phyloP scores from a whole-genome alignment of 2,888 invertebrate genomes.

The Fabriciana adippe region DNA sequence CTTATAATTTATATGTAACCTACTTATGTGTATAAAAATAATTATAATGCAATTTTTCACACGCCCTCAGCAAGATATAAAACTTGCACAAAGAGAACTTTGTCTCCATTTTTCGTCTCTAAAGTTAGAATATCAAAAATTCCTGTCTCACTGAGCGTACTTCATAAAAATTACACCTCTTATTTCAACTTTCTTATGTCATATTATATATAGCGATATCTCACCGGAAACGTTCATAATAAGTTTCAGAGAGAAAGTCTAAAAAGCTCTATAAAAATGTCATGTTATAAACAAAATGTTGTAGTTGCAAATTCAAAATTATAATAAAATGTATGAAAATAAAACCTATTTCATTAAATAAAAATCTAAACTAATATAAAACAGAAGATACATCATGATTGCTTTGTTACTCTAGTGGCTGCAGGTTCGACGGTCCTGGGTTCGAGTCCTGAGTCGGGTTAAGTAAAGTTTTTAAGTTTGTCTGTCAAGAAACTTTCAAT shows the following conservation, averaged over 20 bases:
- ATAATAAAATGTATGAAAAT: no score
- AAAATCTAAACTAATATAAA: no score
- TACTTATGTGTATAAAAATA: not conserved
- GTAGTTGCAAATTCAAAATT: no score
- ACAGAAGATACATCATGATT: no score
- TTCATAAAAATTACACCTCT: slow-evolving; percentile 13
- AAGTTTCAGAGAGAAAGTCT: not conserved
- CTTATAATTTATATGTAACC: not conserved
- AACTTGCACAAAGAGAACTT: slow-evolving; percentile 13
- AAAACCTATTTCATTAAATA: no score
- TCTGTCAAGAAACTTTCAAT: no score
- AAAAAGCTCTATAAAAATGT: no score
- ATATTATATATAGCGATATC: slow-evolving; percentile 6
- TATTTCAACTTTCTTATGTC: slow-evolving; percentile 11
- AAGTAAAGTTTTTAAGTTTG: no score
- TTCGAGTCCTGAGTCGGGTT: no score
- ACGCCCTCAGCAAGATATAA: not conserved
- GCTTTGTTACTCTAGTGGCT: no score
- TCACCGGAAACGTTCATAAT: slow-evolving; percentile 8
- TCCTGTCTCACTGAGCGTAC: slow-evolving; percentile 13
- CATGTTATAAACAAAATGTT: no score
- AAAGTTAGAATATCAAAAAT: slow-evolving; percentile 21
- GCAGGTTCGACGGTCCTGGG: no score
- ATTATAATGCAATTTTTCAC: slow-evolving; percentile 2
- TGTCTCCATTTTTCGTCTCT: slow-evolving; percentile 19